Evolutionary conservation across 2,113 vertebrate species (phyloP).

Genomic region (Hylia prasina): DNA sequence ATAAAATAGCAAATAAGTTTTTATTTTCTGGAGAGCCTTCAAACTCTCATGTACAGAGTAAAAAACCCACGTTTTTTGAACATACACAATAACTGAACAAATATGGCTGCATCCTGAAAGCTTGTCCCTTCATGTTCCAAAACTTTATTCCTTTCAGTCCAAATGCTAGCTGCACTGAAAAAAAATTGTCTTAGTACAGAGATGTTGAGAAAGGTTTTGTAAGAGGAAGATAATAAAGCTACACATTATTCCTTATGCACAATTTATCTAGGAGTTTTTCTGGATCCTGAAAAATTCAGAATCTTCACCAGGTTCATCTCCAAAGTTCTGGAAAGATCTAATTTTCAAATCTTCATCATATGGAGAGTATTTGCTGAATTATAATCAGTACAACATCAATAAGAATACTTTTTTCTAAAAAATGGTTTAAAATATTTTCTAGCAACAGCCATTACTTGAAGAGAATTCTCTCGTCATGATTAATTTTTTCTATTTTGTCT

Average conservation of each 20-base stretch:
- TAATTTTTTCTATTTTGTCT: background rate
- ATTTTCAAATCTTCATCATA: background rate
- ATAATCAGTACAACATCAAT: background rate
- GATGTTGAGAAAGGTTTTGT: background rate
- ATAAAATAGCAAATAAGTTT: background rate
- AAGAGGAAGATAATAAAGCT: background rate
- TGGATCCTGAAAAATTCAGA: background rate
- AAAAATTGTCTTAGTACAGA: background rate
- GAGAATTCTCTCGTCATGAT: background rate
- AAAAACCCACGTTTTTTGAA: background rate
- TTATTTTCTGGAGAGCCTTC: background rate
- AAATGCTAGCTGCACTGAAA: background rate
- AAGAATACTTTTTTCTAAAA: background rate
- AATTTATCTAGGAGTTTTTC: background rate
- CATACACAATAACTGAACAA: background rate
- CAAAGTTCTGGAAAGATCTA: background rate
- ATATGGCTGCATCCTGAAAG: background rate
- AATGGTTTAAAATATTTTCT: background rate
- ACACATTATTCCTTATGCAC: fast-evolving
- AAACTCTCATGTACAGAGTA: background rate
- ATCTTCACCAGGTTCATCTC: background rate
- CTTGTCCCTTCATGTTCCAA: background rate
- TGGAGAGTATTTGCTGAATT: background rate
- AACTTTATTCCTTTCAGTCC: background rate
- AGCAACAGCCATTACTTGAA: background rate